Evolutionary conservation across 23 tunicate species (phyloP), one percentile per base, ranked within the genome.

Genomic region (Aplidium turbinatum): DNA sequence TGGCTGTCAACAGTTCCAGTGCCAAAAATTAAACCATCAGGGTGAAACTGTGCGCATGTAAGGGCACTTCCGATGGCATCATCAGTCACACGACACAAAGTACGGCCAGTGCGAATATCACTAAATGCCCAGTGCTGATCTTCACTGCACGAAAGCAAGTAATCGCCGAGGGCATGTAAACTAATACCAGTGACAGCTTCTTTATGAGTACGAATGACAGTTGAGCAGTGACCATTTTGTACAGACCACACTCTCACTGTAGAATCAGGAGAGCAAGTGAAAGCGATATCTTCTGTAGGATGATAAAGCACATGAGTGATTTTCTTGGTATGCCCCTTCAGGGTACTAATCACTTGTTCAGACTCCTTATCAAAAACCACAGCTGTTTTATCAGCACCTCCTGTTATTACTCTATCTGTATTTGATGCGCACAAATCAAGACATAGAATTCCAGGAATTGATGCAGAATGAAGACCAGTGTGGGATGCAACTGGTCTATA

Each of bases 401-500:
- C 98, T 25, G 98, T 93, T 34, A 93, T 77, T 4, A 93, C 84
- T 84, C 87, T 82, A 75, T 88, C 82, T 20, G 85, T 80, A 47
- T 90, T 78, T 1, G 89, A 77, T 0, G 90, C 81, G 83, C 97
- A 83, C 2, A 83, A 50, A 72, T 90, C 97, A 24, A 90, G 9
- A 45, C 97, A 90, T 39, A 90, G 54, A 56, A 90, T 77, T 1
- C 99, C 99, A 57, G 99, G 99, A 72, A 80, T 70, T 11, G 99
- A 94, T 45, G 99, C 99, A 50, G 99, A 94, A 57, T 94, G 99
- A 38, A 94, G 77, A n/a, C 95, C 99, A 53, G 95, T 89, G 45
- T 90, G 90, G 19, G 85, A 74, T 2, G 83, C 96, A 70, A 88
- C 97, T 34, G 65, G 86, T 67, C 81, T 46, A 38, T 83, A 91